phyloP scores from a whole-genome alignment of 1,140 invertebrate genomes.

The Bombus breviceps region DNA sequence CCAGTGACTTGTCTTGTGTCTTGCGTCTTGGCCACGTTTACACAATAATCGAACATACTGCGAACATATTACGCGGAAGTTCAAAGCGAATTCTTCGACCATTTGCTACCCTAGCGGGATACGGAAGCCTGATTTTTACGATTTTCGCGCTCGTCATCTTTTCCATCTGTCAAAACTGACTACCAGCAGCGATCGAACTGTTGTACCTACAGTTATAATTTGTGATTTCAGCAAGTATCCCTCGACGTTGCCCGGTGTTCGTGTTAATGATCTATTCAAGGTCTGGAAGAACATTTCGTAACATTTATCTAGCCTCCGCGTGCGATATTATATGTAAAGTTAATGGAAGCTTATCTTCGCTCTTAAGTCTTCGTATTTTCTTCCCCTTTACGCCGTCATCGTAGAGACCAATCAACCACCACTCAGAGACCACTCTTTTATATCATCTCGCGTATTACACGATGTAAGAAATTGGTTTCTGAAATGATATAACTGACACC shows the following conservation, averaged over 20 bases:
- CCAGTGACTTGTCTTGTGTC: not conserved
- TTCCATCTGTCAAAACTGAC: not conserved
- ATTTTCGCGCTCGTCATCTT: not conserved
- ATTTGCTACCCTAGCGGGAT: no score
- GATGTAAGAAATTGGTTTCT: not conserved
- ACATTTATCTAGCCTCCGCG: not conserved
- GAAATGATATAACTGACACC: not conserved
- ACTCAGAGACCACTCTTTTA: no score
- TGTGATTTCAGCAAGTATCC: not conserved
- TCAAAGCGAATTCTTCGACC: not conserved
- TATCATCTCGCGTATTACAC: not conserved
- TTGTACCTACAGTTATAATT: not conserved
- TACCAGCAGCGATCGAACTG: not conserved
- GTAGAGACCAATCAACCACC: not conserved
- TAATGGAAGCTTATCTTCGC: not conserved
- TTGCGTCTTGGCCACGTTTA: not conserved
- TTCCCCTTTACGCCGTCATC: not conserved
- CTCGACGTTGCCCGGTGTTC: not conserved
- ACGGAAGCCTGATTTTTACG: not conserved
- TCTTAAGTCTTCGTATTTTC: not conserved
- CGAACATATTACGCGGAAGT: not conserved
- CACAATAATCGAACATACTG: no score
- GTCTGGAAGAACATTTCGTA: not conserved
- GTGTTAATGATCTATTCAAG: not conserved
- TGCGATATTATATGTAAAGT: no score